Percentiles rank a stretch among this genome's conserved stretches.
Conservation (phyloP, 2,888 invertebrate species). For the Hermodice carunculata region DNA sequence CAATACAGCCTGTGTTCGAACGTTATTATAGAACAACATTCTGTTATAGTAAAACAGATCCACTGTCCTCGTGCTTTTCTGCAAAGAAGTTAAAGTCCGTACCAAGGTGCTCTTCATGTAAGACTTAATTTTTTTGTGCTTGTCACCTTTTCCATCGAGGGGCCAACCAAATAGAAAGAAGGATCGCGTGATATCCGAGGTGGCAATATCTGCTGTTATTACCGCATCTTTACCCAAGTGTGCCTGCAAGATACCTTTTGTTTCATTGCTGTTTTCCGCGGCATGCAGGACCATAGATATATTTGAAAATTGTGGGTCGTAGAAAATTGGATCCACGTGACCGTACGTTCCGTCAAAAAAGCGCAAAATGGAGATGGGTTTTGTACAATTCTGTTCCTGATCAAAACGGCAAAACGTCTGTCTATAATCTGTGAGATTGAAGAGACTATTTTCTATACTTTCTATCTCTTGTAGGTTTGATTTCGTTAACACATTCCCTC, state of each 20-base stretch:
- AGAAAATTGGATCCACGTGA: constrained; percentile 6
- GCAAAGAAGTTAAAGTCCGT: no score
- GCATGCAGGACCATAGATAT: constrained; percentile 12
- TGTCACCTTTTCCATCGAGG: constrained; percentile 26
- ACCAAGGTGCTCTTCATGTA: no score
- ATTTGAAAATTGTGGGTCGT: constrained; percentile 24
- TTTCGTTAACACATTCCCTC: constrained; percentile 54
- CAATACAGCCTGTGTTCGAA: constrained; percentile 26
- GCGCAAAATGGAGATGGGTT: background rate
- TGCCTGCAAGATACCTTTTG: constrained; percentile 15
- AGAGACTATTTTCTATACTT: constrained; percentile 41
- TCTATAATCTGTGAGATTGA: constrained; percentile 5
- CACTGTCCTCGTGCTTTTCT: no score
- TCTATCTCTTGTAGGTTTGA: constrained; percentile 45
- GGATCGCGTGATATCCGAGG: constrained; percentile 14
- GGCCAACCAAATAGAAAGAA: constrained; percentile 26
- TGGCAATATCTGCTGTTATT: constrained; percentile 12
- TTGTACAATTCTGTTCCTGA: background rate
- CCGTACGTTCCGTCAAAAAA: constrained; percentile 12
- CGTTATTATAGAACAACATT: no score
- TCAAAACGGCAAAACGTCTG: constrained; percentile 13
- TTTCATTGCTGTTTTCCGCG: constrained; percentile 15
- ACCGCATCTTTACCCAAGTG: constrained; percentile 24
- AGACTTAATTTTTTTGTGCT: no score
- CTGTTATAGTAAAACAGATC: no score